Evolutionary conservation across 2,113 vertebrate species (phyloP).

Genomic region (Oreochromis tanganicae): DNA sequence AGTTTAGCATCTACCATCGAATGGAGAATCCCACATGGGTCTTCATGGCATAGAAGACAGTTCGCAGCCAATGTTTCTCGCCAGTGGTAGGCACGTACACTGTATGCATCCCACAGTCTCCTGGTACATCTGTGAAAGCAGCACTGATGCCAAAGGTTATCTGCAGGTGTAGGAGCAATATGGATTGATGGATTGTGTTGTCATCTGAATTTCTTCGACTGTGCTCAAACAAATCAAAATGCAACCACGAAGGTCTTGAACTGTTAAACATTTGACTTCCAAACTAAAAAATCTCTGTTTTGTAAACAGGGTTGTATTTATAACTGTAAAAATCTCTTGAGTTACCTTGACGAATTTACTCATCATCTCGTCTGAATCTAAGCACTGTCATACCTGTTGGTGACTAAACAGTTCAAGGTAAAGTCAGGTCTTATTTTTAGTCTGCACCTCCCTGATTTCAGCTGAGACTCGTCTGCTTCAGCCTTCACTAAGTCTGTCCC

Average conservation of each 20-base stretch:
- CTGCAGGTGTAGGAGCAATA: neutral
- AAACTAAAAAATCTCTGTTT: neutral
- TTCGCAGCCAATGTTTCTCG: neutral
- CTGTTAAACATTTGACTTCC: neutral
- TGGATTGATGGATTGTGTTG: neutral
- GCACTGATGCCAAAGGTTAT: neutral
- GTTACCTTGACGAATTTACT: neutral
- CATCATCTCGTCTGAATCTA: neutral
- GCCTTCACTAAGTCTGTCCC: conserved; percentile 3
- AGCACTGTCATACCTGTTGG: neutral
- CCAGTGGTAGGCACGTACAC: neutral
- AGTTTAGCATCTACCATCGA: neutral
- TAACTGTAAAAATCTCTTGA: neutral
- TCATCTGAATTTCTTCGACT: neutral
- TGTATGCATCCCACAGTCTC: neutral
- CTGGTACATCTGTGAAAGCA: neutral
- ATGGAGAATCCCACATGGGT: neutral
- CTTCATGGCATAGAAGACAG: neutral
- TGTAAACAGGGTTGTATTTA: neutral
- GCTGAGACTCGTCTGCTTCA: neutral
- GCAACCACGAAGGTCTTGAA: neutral
- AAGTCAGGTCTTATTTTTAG: neutral
- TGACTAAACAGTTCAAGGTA: neutral
- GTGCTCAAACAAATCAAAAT: neutral
- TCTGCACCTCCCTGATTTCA: neutral